phyloP scores from a whole-genome alignment of 2,797 vertebrate species.

The Limosa lapponica region DNA sequence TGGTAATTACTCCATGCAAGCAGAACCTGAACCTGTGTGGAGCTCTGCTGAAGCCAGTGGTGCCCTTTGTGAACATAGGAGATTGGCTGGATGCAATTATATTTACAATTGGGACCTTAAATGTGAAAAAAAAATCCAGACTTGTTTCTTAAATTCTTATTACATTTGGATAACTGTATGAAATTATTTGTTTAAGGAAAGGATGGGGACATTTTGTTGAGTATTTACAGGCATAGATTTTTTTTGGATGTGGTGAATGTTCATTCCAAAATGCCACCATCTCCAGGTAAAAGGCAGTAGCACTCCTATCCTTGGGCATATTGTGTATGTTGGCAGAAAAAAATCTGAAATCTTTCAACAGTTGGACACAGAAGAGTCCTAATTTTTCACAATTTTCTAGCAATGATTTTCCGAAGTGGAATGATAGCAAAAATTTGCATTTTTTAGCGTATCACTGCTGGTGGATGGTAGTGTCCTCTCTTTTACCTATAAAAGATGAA shows the following conservation, averaged over 20 bases:
- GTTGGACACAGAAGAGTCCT: background rate
- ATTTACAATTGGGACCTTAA: background rate
- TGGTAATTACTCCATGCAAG: background rate
- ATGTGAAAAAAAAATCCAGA: background rate
- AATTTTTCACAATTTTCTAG: background rate
- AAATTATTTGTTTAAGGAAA: background rate
- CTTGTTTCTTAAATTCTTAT: background rate
- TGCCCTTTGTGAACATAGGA: background rate
- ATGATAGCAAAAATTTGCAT: background rate
- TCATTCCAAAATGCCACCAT: background rate
- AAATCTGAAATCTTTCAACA: background rate
- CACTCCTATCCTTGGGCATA: background rate
- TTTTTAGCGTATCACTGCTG: background rate
- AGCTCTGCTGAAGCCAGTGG: slow-evolving; percentile 31
- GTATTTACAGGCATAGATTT: background rate
- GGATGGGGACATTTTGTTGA: background rate
- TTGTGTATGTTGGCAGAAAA: background rate
- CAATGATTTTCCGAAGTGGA: background rate
- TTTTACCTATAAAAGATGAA: background rate
- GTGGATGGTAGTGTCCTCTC: background rate
- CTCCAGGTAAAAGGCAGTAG: background rate
- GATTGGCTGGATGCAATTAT: background rate
- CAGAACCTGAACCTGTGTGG: background rate
- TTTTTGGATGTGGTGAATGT: background rate
- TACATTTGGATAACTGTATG: background rate